Conservation (phyloP, 2,113 vertebrate species). For the Etia nguti region DNA sequence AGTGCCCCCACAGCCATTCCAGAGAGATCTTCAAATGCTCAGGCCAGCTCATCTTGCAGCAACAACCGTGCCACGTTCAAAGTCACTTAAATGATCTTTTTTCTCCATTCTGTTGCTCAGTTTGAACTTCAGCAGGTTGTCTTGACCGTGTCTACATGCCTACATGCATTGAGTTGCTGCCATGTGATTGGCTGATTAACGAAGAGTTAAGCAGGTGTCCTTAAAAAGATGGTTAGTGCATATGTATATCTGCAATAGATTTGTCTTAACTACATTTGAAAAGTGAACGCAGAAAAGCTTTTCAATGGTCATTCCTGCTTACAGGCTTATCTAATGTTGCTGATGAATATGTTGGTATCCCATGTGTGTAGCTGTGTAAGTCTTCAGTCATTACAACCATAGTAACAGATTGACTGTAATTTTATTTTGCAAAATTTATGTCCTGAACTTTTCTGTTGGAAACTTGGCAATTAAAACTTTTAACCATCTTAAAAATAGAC, state of each 20-base stretch:
- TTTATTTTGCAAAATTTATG: not conserved
- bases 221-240: fast-evolving
- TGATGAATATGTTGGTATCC: not conserved
- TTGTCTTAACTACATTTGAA: not conserved
- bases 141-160: not conserved
- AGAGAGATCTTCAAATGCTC: not conserved
- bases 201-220: not conserved
- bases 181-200: not conserved
- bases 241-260: not conserved
- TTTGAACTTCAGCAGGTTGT: not conserved
- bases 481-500: not conserved
- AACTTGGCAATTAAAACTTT: not conserved
- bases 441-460: fast-evolving
- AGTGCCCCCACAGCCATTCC: not conserved
- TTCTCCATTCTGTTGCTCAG: not conserved
- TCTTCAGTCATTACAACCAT: not conserved
- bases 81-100: not conserved
- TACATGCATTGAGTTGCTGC: not conserved
- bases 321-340: not conserved
- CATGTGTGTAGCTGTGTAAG: not conserved
- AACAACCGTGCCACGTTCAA: fast-evolving
- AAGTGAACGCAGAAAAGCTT: not conserved
- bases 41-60: not conserved
- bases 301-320: no score
- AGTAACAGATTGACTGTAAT: not conserved